A percentile compares a stretch with the other conserved stretches of the same genome.
Conservation (phyloP, 2,113 vertebrate genomes). For the Climacteris rufus region DNA sequence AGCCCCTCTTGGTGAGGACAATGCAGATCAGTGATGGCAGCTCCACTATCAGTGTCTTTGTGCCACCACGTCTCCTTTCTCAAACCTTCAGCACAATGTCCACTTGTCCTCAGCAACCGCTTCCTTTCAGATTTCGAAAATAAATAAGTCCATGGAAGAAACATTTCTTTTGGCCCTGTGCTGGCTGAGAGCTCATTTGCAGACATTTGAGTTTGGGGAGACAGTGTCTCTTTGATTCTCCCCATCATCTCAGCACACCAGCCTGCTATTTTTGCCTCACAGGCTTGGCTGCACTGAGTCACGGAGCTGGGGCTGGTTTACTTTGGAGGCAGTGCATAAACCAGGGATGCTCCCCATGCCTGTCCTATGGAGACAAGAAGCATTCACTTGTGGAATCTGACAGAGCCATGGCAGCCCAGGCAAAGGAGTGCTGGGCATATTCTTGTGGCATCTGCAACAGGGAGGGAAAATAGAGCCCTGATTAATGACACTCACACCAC, state of each 20-base stretch:
- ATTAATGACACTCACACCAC: neutral
- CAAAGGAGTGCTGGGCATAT: neutral
- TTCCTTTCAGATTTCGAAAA: constrained; percentile 30
- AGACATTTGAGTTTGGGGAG: constrained; percentile 25
- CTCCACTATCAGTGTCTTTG: constrained; percentile 29
- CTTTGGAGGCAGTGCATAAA: neutral
- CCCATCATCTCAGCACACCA: neutral
- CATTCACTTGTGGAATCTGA: constrained; percentile 36
- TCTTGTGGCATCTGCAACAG: neutral
- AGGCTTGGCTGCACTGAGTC: neutral
- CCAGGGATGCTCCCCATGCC: neutral
- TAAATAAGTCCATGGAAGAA: constrained; percentile 33
- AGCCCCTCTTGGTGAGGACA: neutral
- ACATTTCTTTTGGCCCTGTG: constrained; percentile 51
- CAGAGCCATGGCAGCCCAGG: neutral
- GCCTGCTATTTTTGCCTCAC: constrained; percentile 13
- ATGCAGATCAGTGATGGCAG: constrained; percentile 43
- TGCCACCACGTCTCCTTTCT: neutral
- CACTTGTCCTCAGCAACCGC: constrained; percentile 31
- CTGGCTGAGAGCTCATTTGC: neutral
- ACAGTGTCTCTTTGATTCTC: constrained; percentile 47
- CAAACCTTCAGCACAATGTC: constrained; percentile 33
- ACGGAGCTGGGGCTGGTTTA: neutral
- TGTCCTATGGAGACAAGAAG: neutral
- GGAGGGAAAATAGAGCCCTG: fast-evolving